These are phyloP conservation scores for Eciton burchellii DNA, from an alignment of 1,140 invertebrate species.

Conservation along the genomic window DNA sequence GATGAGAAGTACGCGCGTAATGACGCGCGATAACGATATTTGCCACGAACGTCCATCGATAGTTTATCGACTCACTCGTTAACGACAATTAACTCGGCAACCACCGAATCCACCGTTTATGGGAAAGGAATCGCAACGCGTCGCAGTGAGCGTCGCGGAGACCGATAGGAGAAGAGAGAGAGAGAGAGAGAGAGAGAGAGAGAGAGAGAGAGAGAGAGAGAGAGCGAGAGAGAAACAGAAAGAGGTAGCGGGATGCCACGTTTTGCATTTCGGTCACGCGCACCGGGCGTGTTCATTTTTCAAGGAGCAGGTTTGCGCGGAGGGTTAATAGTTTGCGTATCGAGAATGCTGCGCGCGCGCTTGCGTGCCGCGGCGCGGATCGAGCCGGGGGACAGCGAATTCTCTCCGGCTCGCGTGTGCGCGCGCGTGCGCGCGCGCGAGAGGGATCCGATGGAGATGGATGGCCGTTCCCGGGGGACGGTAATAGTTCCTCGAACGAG, in stretches of 20 bases:
- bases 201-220: too few relatives aligned
- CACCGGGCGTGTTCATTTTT: conserved; percentile 64
- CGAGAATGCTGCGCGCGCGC: conserved; percentile 63
- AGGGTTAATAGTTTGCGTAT: conserved; percentile 80
- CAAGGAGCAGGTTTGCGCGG: conserved; percentile 41
- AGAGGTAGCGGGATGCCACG: not conserved
- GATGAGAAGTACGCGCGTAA: too few relatives aligned
- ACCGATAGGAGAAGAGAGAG: conserved; percentile 3
- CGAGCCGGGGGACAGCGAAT: conserved; percentile 36
- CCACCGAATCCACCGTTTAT: conserved; percentile 24
- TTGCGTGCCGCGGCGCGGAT: conserved; percentile 47
- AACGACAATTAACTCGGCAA: conserved; percentile 30
- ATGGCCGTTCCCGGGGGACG: conserved; percentile 81
- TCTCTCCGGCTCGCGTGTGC: not conserved
- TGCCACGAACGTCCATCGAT: conserved; percentile 31
- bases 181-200: too few relatives aligned
- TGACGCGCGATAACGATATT: conserved; percentile 43
- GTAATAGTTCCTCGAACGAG: conserved; percentile 80
- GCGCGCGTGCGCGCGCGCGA: conserved; percentile 72
- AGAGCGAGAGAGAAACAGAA: too few relatives aligned
- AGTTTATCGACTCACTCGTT: conserved; percentile 49
- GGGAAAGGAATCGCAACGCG: conserved; percentile 28
- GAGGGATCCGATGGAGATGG: conserved; percentile 85
- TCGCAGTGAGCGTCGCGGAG: not conserved
- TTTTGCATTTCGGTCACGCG: conserved; percentile 65